Evolutionary conservation across 2,797 vertebrate species (phyloP).

Genomic region (Diplodus sargus): DNA sequence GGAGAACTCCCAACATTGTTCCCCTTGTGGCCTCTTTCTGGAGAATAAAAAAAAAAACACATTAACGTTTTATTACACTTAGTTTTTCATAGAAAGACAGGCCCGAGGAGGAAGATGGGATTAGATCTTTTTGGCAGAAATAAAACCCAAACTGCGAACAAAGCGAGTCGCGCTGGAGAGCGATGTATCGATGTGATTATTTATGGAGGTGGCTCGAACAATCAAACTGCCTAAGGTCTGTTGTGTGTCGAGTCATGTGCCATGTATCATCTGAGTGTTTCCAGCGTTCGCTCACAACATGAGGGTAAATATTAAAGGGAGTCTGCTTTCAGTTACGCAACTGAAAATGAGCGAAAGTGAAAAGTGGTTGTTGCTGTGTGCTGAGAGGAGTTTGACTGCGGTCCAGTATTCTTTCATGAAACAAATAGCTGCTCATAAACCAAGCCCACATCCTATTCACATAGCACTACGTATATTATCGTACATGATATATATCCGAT

Average conservation of each 20-base stretch:
- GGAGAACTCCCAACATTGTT: slow-evolving; percentile 39
- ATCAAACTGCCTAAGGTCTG: slow-evolving; percentile 23
- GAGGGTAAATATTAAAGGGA: slow-evolving; percentile 51
- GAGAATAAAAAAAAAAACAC: slow-evolving; percentile 53
- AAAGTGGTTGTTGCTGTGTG: slow-evolving; percentile 37
- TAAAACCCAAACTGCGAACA: slow-evolving; percentile 35
- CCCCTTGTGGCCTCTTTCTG: slow-evolving; percentile 53
- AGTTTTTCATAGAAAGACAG: slow-evolving; percentile 56
- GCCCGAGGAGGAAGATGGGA: slow-evolving; percentile 36
- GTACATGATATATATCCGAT: slow-evolving; percentile 5
- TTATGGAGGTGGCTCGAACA: slow-evolving; percentile 45
- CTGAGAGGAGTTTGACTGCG: slow-evolving; percentile 55
- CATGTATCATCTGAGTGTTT: slow-evolving; percentile 23
- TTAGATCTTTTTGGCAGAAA: slow-evolving; percentile 61
- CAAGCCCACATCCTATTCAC: background rate
- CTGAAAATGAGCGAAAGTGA: slow-evolving; percentile 34
- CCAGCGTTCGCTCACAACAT: slow-evolving; percentile 34
- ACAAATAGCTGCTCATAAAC: slow-evolving; percentile 51
- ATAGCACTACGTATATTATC: slow-evolving; percentile 9
- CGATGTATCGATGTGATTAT: slow-evolving; percentile 43
- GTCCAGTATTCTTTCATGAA: slow-evolving; percentile 56
- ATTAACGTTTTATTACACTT: slow-evolving; percentile 64
- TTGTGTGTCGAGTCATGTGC: slow-evolving; percentile 41
- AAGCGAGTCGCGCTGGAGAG: slow-evolving; percentile 9
- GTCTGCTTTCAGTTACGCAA: slow-evolving; percentile 53